These are phyloP conservation scores for Meloidogyne floridensis DNA, from an alignment of 1,140 invertebrate species.

Conservation along the genomic window DNA sequence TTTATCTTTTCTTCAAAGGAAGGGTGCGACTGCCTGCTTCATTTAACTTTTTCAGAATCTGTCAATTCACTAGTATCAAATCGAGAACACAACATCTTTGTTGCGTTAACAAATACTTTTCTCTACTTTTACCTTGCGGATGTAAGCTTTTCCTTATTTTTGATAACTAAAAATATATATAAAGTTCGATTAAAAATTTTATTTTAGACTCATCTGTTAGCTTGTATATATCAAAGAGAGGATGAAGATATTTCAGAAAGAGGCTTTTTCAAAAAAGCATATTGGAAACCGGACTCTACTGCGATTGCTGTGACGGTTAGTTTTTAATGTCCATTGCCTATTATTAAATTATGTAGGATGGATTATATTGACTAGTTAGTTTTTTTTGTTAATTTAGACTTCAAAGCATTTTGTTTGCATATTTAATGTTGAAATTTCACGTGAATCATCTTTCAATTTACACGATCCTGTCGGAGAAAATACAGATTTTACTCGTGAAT, in stretches of 20 bases:
- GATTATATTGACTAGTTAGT: too few relatives aligned
- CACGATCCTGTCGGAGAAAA: conserved; percentile 26
- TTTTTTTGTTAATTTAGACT: conserved; percentile 35
- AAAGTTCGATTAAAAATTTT: conserved; percentile 20
- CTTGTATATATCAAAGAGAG: conserved; percentile 45
- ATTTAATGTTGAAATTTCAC: conserved; percentile 42
- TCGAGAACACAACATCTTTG: conserved; percentile 48
- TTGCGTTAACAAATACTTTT: conserved; percentile 36
- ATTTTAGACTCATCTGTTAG: conserved; percentile 50
- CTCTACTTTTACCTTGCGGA: conserved; percentile 49
- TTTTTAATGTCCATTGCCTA: not conserved
- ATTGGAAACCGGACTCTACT: conserved; percentile 52
- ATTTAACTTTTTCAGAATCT: conserved; percentile 31
- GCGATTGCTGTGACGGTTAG: conserved; percentile 49
- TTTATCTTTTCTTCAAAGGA: conserved; percentile 32
- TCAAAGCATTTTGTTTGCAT: conserved; percentile 48
- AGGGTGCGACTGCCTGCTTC: conserved; percentile 31
- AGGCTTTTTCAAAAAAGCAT: conserved; percentile 40
- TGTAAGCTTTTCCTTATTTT: conserved; percentile 34
- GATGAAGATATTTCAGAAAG: conserved; percentile 43
- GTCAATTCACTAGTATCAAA: conserved; percentile 46
- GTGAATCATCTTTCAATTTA: conserved; percentile 44
- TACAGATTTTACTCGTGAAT: conserved; percentile 27
- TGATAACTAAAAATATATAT: not conserved
- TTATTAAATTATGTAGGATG: not conserved